Evolutionary conservation across 2,113 vertebrate genomes (phyloP).

Genomic region (Laterallus jamaicensis): DNA sequence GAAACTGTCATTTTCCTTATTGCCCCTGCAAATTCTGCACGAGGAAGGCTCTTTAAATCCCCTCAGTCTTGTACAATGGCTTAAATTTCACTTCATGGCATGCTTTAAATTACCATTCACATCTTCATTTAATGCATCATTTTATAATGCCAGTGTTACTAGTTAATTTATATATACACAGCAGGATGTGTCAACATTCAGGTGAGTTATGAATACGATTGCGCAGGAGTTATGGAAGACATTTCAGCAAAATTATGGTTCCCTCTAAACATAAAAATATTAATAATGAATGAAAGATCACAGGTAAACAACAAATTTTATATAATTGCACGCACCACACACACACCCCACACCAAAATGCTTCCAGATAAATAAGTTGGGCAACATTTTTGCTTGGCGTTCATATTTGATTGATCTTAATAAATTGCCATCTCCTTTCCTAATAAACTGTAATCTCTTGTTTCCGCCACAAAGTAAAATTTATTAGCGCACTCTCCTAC

Average conservation of each 20-base stretch:
- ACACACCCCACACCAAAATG: not conserved
- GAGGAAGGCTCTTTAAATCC: constrained; percentile 47
- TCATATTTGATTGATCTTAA: constrained; percentile 67
- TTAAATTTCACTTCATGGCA: constrained; percentile 72
- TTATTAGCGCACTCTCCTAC: constrained; percentile 56
- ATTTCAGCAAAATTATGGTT: constrained; percentile 72
- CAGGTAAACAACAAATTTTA: constrained; percentile 64
- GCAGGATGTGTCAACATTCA: constrained; percentile 67
- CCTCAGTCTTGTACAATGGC: constrained; percentile 21
- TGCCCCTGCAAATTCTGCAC: constrained; percentile 18
- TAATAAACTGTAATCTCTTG: constrained; percentile 73
- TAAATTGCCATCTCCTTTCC: constrained; percentile 67
- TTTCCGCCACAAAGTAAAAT: constrained; percentile 70
- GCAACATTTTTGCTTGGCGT: constrained; percentile 15
- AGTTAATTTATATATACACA: constrained; percentile 70
- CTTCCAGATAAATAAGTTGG: constrained; percentile 22
- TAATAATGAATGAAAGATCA: constrained; percentile 69
- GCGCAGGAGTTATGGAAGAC: constrained; percentile 64
- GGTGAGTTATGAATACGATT: constrained; percentile 68
- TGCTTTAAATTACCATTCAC: constrained; percentile 61
- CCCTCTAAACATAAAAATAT: constrained; percentile 68
- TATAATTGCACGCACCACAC: constrained; percentile 10
- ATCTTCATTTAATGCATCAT: constrained; percentile 70
- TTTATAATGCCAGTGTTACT: constrained; percentile 70
- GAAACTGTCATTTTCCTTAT: constrained; percentile 65